Conservation (phyloP, 2,113 vertebrate genomes). For the Miniopterus natalensis region DNA sequence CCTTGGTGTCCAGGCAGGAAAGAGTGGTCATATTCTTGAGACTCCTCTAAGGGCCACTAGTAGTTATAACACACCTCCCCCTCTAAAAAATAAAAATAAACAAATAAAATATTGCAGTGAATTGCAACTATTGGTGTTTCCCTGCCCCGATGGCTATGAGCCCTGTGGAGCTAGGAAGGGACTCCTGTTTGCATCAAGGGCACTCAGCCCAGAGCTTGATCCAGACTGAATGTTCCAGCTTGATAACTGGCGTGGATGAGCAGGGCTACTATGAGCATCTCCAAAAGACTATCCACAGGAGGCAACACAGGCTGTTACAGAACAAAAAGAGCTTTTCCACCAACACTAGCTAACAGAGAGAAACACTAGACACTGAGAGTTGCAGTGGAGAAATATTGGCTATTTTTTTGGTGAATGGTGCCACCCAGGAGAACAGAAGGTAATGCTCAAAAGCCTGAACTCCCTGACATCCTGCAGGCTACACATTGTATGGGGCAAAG, state of each 20-base stretch:
- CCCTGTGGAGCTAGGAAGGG: background rate
- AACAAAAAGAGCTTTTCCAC: too few relatives aligned
- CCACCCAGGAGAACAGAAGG: too few relatives aligned
- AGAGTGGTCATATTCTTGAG: background rate
- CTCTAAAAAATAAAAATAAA: background rate
- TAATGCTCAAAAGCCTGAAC: too few relatives aligned
- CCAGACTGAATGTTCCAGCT: background rate
- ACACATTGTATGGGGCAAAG: too few relatives aligned
- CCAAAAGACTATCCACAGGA: background rate
- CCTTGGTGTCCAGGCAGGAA: too few relatives aligned
- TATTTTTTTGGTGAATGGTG: too few relatives aligned
- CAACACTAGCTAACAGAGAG: too few relatives aligned
- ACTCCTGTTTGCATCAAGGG: background rate
- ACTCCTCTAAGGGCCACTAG: fast-evolving
- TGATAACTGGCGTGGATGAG: background rate
- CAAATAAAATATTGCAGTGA: background rate
- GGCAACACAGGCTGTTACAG: too few relatives aligned
- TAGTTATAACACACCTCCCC: fast-evolving
- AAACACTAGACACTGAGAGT: too few relatives aligned
- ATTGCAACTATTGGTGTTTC: background rate
- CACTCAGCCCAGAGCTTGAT: fast-evolving
- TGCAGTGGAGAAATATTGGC: too few relatives aligned
- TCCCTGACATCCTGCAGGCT: too few relatives aligned
- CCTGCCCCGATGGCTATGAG: background rate
- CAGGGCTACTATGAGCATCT: background rate